Conservation (phyloP, 2,888 invertebrate genomes). For the Nomada hirtipes region DNA sequence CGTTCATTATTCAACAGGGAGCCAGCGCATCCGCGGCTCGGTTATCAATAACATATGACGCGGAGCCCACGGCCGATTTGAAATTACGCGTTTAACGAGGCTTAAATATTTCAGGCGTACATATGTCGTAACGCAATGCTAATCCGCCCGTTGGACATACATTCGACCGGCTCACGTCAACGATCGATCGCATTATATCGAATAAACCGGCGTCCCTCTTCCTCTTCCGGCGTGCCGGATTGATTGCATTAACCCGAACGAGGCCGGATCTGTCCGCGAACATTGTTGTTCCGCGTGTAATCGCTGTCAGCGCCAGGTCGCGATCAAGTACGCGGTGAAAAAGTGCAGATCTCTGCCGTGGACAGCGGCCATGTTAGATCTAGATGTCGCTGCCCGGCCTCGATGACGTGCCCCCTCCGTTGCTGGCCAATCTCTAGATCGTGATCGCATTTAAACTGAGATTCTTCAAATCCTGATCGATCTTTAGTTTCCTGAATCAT, state of each 20-base stretch:
- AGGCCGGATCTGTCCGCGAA: constrained; percentile 15
- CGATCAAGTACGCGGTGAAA: background rate
- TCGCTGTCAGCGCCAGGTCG: constrained; percentile 42
- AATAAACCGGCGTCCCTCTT: constrained; percentile 13
- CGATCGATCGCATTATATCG: constrained; percentile 53
- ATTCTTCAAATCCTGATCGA: no score
- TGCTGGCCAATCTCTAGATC: no score
- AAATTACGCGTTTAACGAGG: constrained; percentile 60
- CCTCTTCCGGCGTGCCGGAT: constrained; percentile 13
- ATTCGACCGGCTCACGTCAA: background rate
- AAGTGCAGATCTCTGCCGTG: background rate
- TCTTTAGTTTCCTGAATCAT: no score
- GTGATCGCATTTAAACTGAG: no score
- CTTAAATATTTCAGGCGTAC: constrained; percentile 52
- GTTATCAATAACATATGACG: constrained; percentile 62
- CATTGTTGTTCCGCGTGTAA: constrained; percentile 46
- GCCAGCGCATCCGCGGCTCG: constrained; percentile 21
- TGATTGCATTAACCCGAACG: constrained; percentile 38
- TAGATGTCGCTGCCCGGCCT: no score
- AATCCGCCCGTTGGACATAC: constrained; percentile 46
- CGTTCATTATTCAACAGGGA: constrained; percentile 54
- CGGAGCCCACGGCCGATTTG: constrained; percentile 52
- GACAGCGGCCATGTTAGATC: background rate
- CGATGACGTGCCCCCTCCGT: no score
- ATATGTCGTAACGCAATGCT: constrained; percentile 32